phyloP scores from a whole-genome alignment of 2,888 invertebrate species.

The Stenodera caucasica region DNA sequence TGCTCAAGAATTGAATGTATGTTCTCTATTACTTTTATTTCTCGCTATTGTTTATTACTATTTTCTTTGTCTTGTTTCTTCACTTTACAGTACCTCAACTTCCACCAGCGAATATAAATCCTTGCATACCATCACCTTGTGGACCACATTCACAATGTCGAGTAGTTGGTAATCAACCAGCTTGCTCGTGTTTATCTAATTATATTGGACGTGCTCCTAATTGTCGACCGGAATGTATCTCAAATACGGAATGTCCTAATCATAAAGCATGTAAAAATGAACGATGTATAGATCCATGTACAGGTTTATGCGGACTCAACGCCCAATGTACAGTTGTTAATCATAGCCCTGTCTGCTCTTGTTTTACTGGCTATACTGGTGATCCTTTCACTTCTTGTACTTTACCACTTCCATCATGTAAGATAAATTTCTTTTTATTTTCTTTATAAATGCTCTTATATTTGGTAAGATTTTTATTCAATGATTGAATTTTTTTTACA shows the following conservation, averaged over 20 bases:
- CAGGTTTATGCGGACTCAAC: conserved; percentile 75
- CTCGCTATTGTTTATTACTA: conserved; percentile 16
- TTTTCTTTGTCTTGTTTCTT: conserved; percentile 24
- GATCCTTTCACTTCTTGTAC: conserved; percentile 68
- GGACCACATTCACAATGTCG: conserved; percentile 83
- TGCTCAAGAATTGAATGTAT: conserved; percentile 54
- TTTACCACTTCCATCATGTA: conserved; percentile 49
- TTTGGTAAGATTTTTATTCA: conserved; percentile 1
- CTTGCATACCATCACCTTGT: conserved; percentile 80
- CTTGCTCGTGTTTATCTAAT: conserved; percentile 79
- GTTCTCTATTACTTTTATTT: conserved; percentile 30
- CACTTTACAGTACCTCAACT: conserved; percentile 53
- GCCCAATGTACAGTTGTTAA: conserved; percentile 83
- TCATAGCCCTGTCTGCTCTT: conserved; percentile 79
- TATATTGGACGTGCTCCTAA: conserved; percentile 84
- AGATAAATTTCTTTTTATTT: conserved; percentile 41
- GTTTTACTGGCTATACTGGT: conserved; percentile 80
- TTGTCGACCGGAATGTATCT: conserved; percentile 82
- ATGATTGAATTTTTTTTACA: conserved; percentile 46
- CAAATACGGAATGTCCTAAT: conserved; percentile 78
- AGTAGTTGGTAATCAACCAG: conserved; percentile 78
- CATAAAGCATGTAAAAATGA: conserved; percentile 80
- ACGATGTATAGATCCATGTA: conserved; percentile 82
- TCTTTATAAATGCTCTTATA: neutral
- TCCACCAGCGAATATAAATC: conserved; percentile 59